phyloP scores from a whole-genome alignment of 2,888 invertebrate genomes.

The Eilema sororculum region DNA sequence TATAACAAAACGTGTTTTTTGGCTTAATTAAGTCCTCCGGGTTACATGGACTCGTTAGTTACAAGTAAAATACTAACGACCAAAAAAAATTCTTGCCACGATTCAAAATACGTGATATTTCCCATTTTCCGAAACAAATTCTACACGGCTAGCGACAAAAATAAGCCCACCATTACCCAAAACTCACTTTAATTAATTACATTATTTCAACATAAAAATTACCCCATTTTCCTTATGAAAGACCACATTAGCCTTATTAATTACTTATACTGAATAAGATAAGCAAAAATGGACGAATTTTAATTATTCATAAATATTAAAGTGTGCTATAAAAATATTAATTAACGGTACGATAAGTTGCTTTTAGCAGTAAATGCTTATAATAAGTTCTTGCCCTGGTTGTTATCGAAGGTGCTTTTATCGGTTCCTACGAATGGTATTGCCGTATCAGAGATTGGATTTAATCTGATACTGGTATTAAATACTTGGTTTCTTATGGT shows the following conservation, averaged over 20 bases:
- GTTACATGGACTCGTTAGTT: neutral
- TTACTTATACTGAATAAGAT: constrained; percentile 56
- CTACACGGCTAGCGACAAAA: constrained; percentile 26
- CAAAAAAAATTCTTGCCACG: neutral
- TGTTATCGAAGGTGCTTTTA: constrained; percentile 43
- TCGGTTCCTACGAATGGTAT: constrained; percentile 43
- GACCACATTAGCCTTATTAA: constrained; percentile 60
- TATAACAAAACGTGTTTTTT: neutral
- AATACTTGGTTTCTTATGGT: constrained; percentile 1
- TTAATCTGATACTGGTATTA: constrained; percentile 35
- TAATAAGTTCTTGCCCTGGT: constrained; percentile 16
- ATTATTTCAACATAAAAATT: constrained; percentile 55
- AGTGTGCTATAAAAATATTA: constrained; percentile 73
- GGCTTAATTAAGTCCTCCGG: neutral
- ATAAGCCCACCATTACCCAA: constrained; percentile 33
- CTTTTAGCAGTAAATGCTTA: constrained; percentile 28
- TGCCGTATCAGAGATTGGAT: constrained; percentile 20
- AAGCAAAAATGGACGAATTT: constrained; percentile 51
- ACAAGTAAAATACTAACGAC: neutral
- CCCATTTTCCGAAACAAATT: constrained; percentile 24
- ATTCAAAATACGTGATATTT: constrained; percentile 10
- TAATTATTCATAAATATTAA: constrained; percentile 58
- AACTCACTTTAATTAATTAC: constrained; percentile 53
- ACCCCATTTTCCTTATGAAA: constrained; percentile 58
- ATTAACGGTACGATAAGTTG: constrained; percentile 73